A percentile compares a stretch with the other conserved stretches of the same genome.
phyloP scores from a whole-genome alignment of 1,140 invertebrate genomes.

The Anagrus nilaparvatae region DNA sequence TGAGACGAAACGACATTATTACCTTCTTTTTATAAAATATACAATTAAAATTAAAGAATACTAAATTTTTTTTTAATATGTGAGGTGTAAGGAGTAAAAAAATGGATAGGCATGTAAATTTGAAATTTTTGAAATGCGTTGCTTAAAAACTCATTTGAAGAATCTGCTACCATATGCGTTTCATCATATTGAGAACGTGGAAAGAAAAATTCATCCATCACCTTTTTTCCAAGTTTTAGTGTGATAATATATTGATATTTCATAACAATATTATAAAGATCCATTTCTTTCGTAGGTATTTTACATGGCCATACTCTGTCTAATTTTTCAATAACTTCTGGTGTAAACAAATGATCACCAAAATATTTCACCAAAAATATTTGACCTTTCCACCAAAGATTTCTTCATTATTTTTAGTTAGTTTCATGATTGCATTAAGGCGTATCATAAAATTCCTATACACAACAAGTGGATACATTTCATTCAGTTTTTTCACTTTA shows the following conservation, averaged over 20 bases:
- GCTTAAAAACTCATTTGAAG: conserved; percentile 17
- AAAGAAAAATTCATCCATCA: conserved; percentile 14
- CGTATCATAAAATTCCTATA: conserved; percentile 30
- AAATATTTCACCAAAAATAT: conserved; percentile 27
- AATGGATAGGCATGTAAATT: too few species aligned
- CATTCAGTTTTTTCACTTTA: conserved; percentile 25
- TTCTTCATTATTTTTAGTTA: conserved; percentile 12
- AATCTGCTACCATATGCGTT: conserved; percentile 14
- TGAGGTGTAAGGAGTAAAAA: too few species aligned
- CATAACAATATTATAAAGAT: neutral
- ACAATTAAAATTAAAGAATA: too few species aligned
- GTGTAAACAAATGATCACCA: conserved; percentile 26
- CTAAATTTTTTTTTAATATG: too few species aligned
- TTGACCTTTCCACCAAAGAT: conserved; percentile 13
- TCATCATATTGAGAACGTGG: conserved; percentile 13
- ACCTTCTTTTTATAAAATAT: too few species aligned
- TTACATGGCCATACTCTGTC: conserved; percentile 14
- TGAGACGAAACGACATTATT: too few species aligned
- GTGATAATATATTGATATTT: conserved; percentile 1
- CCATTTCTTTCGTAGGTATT: conserved; percentile 2
- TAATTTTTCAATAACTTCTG: conserved; percentile 19
- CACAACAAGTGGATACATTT: conserved; percentile 27
- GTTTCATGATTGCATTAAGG: conserved; percentile 29
- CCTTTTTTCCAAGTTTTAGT: conserved; percentile 18
- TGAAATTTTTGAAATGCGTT: too few species aligned